Conservation (phyloP, 1,140 invertebrate genomes). For the Apis laboriosa region DNA sequence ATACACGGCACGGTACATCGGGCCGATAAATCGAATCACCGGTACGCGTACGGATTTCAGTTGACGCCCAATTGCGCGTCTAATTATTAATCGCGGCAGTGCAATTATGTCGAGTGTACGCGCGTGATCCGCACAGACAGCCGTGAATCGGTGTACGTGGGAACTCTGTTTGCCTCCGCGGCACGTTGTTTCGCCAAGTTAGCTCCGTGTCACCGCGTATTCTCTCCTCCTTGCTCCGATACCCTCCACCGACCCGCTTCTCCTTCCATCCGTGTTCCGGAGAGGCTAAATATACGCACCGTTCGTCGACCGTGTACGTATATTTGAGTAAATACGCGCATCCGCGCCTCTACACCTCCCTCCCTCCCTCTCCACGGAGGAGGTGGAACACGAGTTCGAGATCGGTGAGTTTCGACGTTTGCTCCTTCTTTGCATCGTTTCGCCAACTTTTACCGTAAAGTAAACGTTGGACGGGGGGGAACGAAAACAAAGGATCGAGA, state of each 20-base stretch:
- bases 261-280: constrained; percentile 36
- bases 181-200: constrained; percentile 61
- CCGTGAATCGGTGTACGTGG: neutral
- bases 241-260: neutral
- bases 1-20: constrained; percentile 18
- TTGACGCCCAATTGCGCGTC: constrained; percentile 76
- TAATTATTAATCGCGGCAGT: constrained; percentile 79
- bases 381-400: too few relatives aligned
- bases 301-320: constrained; percentile 1
- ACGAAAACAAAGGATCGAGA: neutral
- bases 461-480: too few relatives aligned
- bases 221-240: neutral
- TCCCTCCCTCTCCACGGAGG: too few relatives aligned
- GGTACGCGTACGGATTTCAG: constrained; percentile 52
- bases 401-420: too few relatives aligned
- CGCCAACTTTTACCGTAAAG: neutral
- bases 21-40: constrained; percentile 78
- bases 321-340: constrained; percentile 9
- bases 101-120: constrained; percentile 74
- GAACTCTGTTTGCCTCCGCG: constrained; percentile 70
- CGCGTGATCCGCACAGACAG: constrained; percentile 48
- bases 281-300: constrained; percentile 52
- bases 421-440: neutral
- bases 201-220: constrained; percentile 40
- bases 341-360: neutral